Conservation (phyloP, 1,140 invertebrate species). For the Periplaneta americana region DNA sequence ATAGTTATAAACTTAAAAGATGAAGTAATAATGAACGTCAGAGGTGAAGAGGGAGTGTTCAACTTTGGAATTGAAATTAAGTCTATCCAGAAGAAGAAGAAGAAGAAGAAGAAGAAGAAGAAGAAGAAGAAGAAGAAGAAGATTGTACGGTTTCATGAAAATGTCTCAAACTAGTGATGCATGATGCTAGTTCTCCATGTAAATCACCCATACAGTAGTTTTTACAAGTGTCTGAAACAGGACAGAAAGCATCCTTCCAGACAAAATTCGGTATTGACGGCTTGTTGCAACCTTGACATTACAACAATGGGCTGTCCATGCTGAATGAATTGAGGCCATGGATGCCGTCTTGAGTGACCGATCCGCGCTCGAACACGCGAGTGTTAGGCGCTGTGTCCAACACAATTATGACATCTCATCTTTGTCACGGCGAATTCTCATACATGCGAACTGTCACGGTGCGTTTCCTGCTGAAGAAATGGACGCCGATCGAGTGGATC, state of each 20-base stretch:
- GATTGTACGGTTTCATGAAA: too few relatives aligned
- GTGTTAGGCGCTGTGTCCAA: background rate
- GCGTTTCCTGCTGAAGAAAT: background rate
- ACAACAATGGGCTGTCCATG: background rate
- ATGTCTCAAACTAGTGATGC: too few relatives aligned
- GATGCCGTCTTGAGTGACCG: background rate
- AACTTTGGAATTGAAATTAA: too few relatives aligned
- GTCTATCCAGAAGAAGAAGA: too few relatives aligned
- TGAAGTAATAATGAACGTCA: too few relatives aligned
- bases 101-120: too few relatives aligned
- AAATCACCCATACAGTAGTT: too few relatives aligned
- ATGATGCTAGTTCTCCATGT: too few relatives aligned
- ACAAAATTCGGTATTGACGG: background rate
- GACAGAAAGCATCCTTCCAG: background rate
- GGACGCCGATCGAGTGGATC: background rate
- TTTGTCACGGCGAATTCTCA: background rate
- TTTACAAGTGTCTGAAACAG: background rate
- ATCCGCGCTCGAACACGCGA: too few relatives aligned
- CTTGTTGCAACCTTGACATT: background rate
- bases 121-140: too few relatives aligned
- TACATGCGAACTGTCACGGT: background rate
- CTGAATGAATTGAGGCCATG: background rate
- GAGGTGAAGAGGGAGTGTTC: too few relatives aligned
- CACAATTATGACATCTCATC: background rate
- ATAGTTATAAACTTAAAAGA: too few relatives aligned